Percentiles rank a stretch among this genome's conserved stretches.
Conservation (phyloP, 2,797 vertebrate genomes). For the Tenualosa thibaudeaui region DNA sequence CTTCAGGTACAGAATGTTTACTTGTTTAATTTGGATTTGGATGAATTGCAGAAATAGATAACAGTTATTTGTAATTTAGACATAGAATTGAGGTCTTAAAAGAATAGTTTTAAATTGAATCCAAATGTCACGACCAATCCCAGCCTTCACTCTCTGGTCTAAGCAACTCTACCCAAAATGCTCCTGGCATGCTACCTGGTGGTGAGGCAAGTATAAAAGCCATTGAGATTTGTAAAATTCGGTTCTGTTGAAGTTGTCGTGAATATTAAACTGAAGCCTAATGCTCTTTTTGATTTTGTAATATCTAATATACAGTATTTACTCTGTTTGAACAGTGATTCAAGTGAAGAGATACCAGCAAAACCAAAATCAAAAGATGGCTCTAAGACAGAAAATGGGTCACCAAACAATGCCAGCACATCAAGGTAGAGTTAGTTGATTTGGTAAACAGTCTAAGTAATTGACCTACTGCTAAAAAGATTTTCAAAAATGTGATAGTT, state of each 20-base stretch:
- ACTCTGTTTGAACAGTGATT: slow-evolving; percentile 78
- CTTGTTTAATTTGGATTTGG: not conserved
- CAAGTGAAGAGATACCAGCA: slow-evolving; percentile 82
- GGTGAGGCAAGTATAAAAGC: not conserved
- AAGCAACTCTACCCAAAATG: not conserved
- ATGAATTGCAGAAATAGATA: not conserved
- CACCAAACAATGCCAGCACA: slow-evolving; percentile 57
- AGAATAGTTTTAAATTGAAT: no score
- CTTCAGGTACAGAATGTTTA: slow-evolving; percentile 80
- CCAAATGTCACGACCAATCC: not conserved
- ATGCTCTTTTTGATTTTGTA: not conserved
- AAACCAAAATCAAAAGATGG: slow-evolving; percentile 80
- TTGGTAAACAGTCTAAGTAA: not conserved
- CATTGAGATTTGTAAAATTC: not conserved
- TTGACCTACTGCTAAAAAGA: no score
- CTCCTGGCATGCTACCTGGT: not conserved
- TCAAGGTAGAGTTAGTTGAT: slow-evolving; percentile 69
- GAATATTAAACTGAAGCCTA: not conserved
- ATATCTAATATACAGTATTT: not conserved
- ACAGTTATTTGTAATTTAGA: not conserved
- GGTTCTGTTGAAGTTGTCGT: not conserved
- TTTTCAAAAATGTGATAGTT: not conserved
- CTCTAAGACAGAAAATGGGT: slow-evolving; percentile 74
- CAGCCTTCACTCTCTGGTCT: not conserved
- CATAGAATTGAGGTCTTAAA: not conserved